Evolutionary conservation across 2,888 invertebrate species (phyloP), one percentile per base, ranked within the genome.

Genomic region (Nomada ruficornis): DNA sequence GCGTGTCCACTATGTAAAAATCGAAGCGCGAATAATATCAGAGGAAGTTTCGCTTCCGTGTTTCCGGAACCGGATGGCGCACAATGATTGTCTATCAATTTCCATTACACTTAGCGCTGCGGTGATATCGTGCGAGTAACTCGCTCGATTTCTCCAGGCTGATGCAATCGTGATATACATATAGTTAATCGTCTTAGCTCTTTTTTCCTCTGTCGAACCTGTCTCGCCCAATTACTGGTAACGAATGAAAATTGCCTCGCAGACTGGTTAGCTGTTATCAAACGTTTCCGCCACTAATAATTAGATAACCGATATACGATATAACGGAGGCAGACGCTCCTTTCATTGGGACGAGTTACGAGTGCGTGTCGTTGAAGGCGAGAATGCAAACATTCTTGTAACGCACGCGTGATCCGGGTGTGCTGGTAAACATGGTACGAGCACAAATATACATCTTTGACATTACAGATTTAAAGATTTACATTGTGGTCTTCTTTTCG

Each of bases 41-140:
- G 36, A 26, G 18, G 64, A 23, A 81, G 63, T 80, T 80, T 73
- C 72, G 67, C 71, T 72, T 80, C 62, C 65, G 71, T 42, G 68
- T 71, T 55, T 71, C 68, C 52, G 47, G 63, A 60, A 54, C 29
- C 68, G 55, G 73, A 55, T 47, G 59, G 54, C n/a, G 71, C 72
- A 80, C 76, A 67, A 80, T 80, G 71, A 80, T 80, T 80, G 68
- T 57, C 63, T 75, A 60, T 80, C 80, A 76, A 72, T 80, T 82
- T 71, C 62, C 74, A 52, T 67, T 52, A 15, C 2, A 18, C 26
- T 2, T 29, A 15, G 15, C 36, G 50, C 23, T 15, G 23, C 13
- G 18, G 68, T 18, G 52, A 57, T 2, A 57, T 2, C 0, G 4
- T 7, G 47, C 26, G 0, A 18, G 47, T 52, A 54, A 54, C 62